These are phyloP conservation scores for Catamblyrhynchus diadema DNA, from an alignment of 2,797 vertebrate species.

Conservation along the genomic window DNA sequence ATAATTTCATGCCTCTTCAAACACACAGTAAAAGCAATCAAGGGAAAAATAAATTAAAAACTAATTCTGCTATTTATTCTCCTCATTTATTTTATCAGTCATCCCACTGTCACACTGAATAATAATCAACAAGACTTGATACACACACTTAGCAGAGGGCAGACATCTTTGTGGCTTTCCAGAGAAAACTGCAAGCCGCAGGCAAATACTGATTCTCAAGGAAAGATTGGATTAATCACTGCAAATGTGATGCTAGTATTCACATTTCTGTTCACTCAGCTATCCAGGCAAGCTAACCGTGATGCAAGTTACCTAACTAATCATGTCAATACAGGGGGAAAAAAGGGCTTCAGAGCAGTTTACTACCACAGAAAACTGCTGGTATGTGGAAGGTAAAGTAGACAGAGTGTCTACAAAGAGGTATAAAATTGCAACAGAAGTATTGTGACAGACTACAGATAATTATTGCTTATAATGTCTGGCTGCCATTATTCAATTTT, in stretches of 20 bases:
- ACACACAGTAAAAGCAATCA: constrained; percentile 73
- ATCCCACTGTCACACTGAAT: constrained; percentile 69
- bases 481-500: neutral
- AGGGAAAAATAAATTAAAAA: constrained; percentile 76
- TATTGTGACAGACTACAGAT: constrained; percentile 1
- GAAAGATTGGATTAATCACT: constrained; percentile 38
- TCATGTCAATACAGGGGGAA: neutral
- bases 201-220: neutral
- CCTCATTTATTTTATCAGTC: constrained; percentile 76
- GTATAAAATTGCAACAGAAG: constrained; percentile 18
- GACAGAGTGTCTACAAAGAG: neutral
- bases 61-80: constrained; percentile 75
- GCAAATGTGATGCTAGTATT: neutral
- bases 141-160: constrained; percentile 37
- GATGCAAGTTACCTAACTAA: neutral
- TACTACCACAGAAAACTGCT: neutral
- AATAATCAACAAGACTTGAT: constrained; percentile 67
- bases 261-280: constrained; percentile 12
- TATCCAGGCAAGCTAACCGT: neutral
- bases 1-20: constrained; percentile 74
- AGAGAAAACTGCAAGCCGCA: constrained; percentile 38
- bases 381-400: neutral
- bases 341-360: neutral
- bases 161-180: constrained; percentile 14
- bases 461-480: constrained; percentile 14